phyloP scores from a whole-genome alignment of 2,888 invertebrate species.

The Polyploca ridens region DNA sequence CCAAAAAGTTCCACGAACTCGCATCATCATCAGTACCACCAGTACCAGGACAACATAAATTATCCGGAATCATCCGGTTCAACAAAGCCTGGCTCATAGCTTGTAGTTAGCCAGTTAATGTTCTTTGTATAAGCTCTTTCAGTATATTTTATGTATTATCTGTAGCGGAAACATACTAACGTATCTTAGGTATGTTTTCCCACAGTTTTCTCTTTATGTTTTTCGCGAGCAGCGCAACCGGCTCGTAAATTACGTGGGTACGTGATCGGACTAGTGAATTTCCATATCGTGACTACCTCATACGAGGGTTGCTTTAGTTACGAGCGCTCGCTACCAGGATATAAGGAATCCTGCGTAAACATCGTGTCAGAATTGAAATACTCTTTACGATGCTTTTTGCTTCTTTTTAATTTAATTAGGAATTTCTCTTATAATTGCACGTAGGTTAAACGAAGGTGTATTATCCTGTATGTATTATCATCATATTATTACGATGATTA shows the following conservation, averaged over 20 bases:
- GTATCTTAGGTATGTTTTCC: slow-evolving; percentile 19
- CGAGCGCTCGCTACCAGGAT: slow-evolving; percentile 9
- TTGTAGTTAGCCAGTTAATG: background rate
- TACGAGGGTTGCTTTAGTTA: slow-evolving; percentile 16
- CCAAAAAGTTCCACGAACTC: background rate
- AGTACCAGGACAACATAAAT: slow-evolving; percentile 8
- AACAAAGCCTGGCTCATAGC: background rate
- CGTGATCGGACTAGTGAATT: slow-evolving; percentile 41
- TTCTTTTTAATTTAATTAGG: background rate
- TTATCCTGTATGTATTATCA: background rate
- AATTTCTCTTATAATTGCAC: background rate
- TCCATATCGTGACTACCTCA: slow-evolving; percentile 33
- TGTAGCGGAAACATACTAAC: slow-evolving; percentile 15
- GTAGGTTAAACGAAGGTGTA: background rate
- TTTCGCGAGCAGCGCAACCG: slow-evolving; percentile 31
- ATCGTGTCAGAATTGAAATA: slow-evolving; percentile 3
- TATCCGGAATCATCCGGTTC: background rate
- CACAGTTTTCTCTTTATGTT: slow-evolving; percentile 23
- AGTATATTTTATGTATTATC: slow-evolving; percentile 4
- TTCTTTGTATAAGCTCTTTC: background rate
- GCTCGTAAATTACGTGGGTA: slow-evolving; percentile 42
- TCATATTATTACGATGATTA: too few species aligned
- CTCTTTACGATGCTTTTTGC: background rate
- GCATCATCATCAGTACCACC: too few species aligned
- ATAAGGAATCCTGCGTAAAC: slow-evolving; percentile 6